Percentiles rank a stretch among this genome's conserved stretches.
Conservation (phyloP, 2,888 invertebrate species). For the Tenthredo distinguenda region DNA sequence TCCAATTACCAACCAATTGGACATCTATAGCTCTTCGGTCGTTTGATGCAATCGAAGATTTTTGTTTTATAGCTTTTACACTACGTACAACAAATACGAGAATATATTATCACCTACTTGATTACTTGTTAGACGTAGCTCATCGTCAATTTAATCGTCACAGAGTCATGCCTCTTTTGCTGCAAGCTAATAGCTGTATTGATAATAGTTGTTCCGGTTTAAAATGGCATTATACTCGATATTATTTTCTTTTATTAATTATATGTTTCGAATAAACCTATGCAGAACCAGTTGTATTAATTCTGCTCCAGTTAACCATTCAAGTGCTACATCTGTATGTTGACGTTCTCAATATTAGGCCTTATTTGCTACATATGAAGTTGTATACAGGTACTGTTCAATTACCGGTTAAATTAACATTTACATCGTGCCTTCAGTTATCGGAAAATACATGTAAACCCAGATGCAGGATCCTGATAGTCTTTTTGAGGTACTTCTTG, state of each 20-base stretch:
- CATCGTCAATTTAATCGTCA: neutral
- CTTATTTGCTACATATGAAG: neutral
- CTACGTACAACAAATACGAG: neutral
- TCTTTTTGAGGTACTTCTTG: neutral
- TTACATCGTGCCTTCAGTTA: slow-evolving; percentile 21
- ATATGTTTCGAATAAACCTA: slow-evolving; percentile 20
- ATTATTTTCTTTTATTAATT: neutral
- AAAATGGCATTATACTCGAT: neutral
- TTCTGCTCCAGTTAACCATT: slow-evolving; percentile 26
- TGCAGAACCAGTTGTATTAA: slow-evolving; percentile 17
- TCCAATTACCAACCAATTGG: neutral
- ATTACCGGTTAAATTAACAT: neutral
- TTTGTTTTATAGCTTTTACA: slow-evolving; percentile 22
- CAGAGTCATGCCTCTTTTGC: neutral
- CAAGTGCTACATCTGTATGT: slow-evolving; percentile 6
- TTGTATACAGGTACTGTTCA: neutral
- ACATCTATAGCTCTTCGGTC: neutral
- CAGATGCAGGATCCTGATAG: neutral
- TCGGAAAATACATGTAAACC: neutral
- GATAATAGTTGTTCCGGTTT: neutral
- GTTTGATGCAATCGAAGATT: neutral
- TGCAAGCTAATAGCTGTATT: neutral
- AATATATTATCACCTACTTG: neutral
- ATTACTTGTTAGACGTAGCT: slow-evolving; percentile 23
- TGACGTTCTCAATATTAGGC: neutral